These are phyloP conservation scores for Steinernema khuongi DNA, from an alignment of 1,140 invertebrate species.

Conservation along the genomic window DNA sequence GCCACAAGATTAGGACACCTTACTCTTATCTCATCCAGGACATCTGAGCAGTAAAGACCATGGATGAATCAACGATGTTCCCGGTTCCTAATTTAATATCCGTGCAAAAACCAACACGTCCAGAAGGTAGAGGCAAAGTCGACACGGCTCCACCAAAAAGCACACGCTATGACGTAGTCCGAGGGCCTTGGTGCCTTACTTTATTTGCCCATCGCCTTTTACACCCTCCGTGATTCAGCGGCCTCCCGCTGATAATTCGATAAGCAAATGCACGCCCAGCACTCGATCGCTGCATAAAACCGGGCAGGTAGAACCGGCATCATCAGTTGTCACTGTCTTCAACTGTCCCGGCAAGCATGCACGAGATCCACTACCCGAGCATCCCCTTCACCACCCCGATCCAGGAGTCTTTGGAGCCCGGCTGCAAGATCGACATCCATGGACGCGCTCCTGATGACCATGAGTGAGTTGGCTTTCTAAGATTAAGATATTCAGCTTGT, in stretches of 20 bases:
- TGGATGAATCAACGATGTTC: too few relatives aligned
- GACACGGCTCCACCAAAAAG: too few relatives aligned
- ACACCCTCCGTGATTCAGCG: background rate
- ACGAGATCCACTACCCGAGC: slow-evolving; percentile 4
- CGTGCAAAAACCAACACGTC: too few relatives aligned
- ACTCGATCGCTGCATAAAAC: background rate
- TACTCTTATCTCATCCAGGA: too few relatives aligned
- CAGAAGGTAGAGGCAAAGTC: too few relatives aligned
- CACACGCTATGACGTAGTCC: too few relatives aligned
- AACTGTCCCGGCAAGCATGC: background rate
- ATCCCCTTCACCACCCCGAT: background rate
- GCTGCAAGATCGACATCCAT: background rate
- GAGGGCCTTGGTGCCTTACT: background rate
- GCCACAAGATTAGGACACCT: too few relatives aligned
- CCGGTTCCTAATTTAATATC: too few relatives aligned
- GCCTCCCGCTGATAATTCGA: background rate
- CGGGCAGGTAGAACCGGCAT: background rate
- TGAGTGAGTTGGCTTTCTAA: slow-evolving; percentile 3
- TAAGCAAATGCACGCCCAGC: background rate
- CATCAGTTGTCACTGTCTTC: background rate
- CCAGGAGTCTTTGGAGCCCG: background rate
- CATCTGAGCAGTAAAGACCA: too few relatives aligned
- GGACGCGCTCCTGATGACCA: slow-evolving; percentile 11
- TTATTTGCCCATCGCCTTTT: slow-evolving; percentile 23
- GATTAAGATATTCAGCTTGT: too few relatives aligned